Conservation (phyloP, 2,888 invertebrate species). For the Agrilus cyanescens region DNA sequence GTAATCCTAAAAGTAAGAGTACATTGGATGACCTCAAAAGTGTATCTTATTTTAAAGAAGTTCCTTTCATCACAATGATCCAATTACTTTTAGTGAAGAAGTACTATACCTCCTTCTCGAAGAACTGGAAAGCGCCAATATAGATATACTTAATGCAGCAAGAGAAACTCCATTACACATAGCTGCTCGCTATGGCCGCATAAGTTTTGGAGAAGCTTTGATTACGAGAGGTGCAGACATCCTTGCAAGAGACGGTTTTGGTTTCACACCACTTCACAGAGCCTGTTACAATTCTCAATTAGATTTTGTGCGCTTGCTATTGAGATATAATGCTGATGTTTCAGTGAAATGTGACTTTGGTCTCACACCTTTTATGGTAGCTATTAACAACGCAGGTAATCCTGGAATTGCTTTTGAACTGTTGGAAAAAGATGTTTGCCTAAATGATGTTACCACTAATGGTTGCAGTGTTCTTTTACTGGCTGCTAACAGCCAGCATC, state of each 20-base stretch:
- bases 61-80: not conserved
- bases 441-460: slow-evolving; percentile 14
- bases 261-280: slow-evolving; percentile 21
- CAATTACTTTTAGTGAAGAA: slow-evolving; percentile 17
- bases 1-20: too few relatives aligned
- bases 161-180: slow-evolving; percentile 21
- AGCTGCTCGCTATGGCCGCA: slow-evolving; percentile 13
- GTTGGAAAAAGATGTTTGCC: slow-evolving; percentile 21
- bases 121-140: slow-evolving; percentile 14
- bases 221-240: slow-evolving; percentile 21
- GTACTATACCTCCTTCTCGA: slow-evolving; percentile 18
- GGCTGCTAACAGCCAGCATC: slow-evolving; percentile 16
- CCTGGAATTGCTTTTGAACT: slow-evolving; percentile 15
- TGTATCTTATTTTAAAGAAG: too few relatives aligned
- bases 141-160: slow-evolving; percentile 18
- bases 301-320: slow-evolving; percentile 22
- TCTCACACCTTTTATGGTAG: slow-evolving; percentile 22
- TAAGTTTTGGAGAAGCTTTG: slow-evolving; percentile 16
- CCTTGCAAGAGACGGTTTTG: slow-evolving; percentile 17
- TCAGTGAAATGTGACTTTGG: slow-evolving; percentile 8
- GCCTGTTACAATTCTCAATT: slow-evolving; percentile 15
- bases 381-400: slow-evolving; percentile 13
- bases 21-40: too few relatives aligned
- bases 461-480: slow-evolving; percentile 17
- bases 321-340: slow-evolving; percentile 24